Percentiles rank a stretch among this genome's conserved stretches.
Conservation (phyloP, 2,888 invertebrate genomes). For the Sarcophaga variegata region DNA sequence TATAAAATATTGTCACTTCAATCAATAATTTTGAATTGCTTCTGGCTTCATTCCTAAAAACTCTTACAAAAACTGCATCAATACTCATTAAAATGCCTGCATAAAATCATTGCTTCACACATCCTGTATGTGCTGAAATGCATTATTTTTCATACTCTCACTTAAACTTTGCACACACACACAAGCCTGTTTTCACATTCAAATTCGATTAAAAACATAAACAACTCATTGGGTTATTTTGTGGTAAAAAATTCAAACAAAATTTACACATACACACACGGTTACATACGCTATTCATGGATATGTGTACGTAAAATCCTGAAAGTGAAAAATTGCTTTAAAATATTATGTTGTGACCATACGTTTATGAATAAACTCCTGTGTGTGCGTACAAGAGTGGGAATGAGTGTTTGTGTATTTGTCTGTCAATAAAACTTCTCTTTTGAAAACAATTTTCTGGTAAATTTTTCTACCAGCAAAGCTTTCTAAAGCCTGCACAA, state of each 20-base stretch:
- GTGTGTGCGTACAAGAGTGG: background rate
- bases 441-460: slow-evolving; percentile 52
- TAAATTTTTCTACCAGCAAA: slow-evolving; percentile 18
- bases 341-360: background rate
- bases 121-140: too few relatives aligned
- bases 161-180: background rate
- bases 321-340: slow-evolving; percentile 13
- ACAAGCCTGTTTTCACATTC: slow-evolving; percentile 9
- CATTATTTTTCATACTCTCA: too few relatives aligned
- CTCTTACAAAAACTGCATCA: background rate
- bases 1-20: too few relatives aligned
- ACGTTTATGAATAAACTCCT: background rate
- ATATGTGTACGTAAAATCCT: background rate
- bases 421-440: background rate
- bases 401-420: too few relatives aligned
- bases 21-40: too few relatives aligned
- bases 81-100: background rate
- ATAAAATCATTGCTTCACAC: background rate
- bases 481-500: background rate
- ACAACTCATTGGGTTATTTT: slow-evolving; percentile 52
- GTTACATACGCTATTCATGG: background rate
- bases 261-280: background rate
- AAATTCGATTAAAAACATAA: slow-evolving; percentile 59
- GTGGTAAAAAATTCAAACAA: slow-evolving; percentile 50
- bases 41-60: too few relatives aligned